Conservation (phyloP, 2,888 invertebrate genomes). For the Himalopsyche tibetana region DNA sequence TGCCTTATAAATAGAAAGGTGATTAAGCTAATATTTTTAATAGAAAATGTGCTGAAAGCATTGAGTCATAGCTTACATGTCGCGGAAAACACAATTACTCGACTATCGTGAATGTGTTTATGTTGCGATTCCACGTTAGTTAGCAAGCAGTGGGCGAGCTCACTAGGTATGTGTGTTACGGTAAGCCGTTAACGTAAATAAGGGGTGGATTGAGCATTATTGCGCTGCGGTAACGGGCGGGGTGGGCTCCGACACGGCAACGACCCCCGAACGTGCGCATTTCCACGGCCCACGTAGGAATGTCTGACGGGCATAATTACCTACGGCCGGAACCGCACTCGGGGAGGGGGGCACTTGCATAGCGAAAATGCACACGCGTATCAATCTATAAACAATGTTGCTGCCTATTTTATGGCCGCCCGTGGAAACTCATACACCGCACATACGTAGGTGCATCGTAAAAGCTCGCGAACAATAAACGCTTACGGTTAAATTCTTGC, state of each 20-base stretch:
- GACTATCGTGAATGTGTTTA: constrained; percentile 36
- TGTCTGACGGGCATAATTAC: constrained; percentile 47
- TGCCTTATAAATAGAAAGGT: too few relatives aligned
- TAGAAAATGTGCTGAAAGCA: neutral
- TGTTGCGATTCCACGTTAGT: constrained; percentile 31
- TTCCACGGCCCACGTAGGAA: constrained; percentile 45
- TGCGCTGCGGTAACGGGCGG: constrained; percentile 39
- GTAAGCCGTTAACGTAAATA: constrained; percentile 43
- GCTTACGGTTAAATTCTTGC: too few relatives aligned
- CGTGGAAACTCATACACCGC: neutral
- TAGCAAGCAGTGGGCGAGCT: constrained; percentile 24
- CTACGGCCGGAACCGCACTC: constrained; percentile 21
- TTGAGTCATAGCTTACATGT: constrained; percentile 31
- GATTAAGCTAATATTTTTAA: too few relatives aligned
- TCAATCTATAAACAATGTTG: constrained; percentile 38
- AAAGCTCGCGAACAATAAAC: constrained; percentile 4
- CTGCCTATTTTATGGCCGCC: constrained; percentile 32
- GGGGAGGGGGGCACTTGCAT: constrained; percentile 8
- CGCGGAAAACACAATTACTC: constrained; percentile 11
- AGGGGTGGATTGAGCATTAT: constrained; percentile 43
- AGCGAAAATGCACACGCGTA: constrained; percentile 27
- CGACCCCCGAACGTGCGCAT: constrained; percentile 39
- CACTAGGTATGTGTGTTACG: constrained; percentile 41
- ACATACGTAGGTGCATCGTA: neutral
- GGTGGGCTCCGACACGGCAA: neutral